phyloP scores from a whole-genome alignment of 1,140 invertebrate species.

The Daktulosphaira vitifoliae region DNA sequence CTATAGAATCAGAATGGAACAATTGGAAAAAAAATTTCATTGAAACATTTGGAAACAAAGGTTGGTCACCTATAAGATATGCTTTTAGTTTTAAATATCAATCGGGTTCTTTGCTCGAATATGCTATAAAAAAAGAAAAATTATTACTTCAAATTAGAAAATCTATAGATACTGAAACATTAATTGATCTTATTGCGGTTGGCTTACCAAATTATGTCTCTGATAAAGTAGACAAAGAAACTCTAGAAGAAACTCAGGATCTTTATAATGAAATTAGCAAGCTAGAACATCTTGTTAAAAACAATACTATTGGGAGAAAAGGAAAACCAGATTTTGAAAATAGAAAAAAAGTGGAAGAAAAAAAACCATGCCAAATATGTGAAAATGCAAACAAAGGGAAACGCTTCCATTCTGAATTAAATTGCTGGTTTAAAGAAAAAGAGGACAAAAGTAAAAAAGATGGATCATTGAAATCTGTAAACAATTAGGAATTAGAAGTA shows the following conservation, averaged over 20 bases:
- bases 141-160: background rate
- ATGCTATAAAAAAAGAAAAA: conserved; percentile 3
- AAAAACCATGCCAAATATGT: too few relatives aligned
- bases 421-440: conserved; percentile 39
- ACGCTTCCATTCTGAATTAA: conserved; percentile 36
- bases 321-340: too few relatives aligned
- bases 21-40: background rate
- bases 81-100: background rate
- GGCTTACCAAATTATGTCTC: conserved; percentile 1
- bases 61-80: background rate
- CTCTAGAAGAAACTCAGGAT: background rate
- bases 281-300: background rate
- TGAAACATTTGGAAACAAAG: background rate
- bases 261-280: background rate
- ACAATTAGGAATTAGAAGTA: background rate
- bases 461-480: background rate
- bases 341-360: too few relatives aligned
- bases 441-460: conserved; percentile 22
- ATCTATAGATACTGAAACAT: background rate
- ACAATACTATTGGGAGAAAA: background rate
- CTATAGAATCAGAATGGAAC: background rate
- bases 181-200: background rate
- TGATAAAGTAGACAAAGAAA: background rate
- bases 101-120: background rate
- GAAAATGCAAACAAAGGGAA: too few relatives aligned